A percentile compares a stretch with the other conserved stretches of the same genome.
These are phyloP conservation scores for Odontocolon sp. DNA, from an alignment of 2,888 invertebrate genomes.

Conservation along the genomic window DNA sequence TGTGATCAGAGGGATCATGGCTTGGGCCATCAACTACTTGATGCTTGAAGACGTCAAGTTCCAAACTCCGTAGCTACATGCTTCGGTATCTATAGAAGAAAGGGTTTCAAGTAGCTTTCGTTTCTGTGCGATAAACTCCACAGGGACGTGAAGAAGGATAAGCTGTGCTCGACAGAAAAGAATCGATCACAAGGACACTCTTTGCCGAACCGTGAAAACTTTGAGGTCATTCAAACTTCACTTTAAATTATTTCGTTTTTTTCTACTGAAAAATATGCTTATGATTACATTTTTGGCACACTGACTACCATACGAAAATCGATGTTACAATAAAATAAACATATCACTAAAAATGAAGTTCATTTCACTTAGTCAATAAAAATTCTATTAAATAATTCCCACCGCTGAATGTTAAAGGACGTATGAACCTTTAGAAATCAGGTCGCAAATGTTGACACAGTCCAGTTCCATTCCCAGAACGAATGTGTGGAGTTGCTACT, in stretches of 20 bases:
- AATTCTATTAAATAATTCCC: too few relatives aligned
- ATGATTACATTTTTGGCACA: background rate
- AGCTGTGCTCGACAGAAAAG: slow-evolving; percentile 21
- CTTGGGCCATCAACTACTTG: too few relatives aligned
- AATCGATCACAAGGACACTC: slow-evolving; percentile 26
- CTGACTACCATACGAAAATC: background rate
- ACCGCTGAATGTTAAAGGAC: too few relatives aligned
- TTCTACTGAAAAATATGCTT: background rate
- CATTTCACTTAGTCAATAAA: too few relatives aligned
- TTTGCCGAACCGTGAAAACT: slow-evolving; percentile 24
- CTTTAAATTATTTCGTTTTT: background rate
- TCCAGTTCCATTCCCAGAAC: background rate
- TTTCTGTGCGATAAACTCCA: slow-evolving; percentile 4
- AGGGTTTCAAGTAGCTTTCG: slow-evolving; percentile 11
- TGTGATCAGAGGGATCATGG: too few relatives aligned
- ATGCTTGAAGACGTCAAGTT: background rate
- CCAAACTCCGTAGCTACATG: background rate
- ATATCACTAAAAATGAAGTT: too few relatives aligned
- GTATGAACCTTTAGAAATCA: too few relatives aligned
- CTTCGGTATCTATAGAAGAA: background rate
- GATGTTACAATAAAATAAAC: background rate
- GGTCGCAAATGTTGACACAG: background rate
- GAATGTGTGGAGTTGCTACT: background rate
- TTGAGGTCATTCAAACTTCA: slow-evolving; percentile 2
- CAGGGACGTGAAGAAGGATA: slow-evolving; percentile 12